Base-by-base conservation (phyloP, 2,113 vertebrate genomes). In the Hylia prasina region DNA sequence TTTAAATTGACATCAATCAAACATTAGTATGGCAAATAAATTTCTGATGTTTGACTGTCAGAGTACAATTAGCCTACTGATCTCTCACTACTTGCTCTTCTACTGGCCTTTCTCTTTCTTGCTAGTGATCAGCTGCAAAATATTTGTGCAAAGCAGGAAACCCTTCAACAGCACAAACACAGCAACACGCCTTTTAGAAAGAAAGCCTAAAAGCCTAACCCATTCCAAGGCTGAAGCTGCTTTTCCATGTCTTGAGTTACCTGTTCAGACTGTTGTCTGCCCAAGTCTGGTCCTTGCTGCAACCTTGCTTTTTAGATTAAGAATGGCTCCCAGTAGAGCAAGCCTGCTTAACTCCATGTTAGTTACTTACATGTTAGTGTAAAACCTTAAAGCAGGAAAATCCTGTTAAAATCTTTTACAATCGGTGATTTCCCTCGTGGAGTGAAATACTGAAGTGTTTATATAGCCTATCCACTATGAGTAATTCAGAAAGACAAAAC, bases 341-440 rank as follows among this genome's bases (percentile, higher is more conserved):
- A 48, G 42, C 20, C 56, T 87, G 51, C 31, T 66, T 28, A 70
- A 45, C 24, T 57, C 14, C 31, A 5, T 7, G 8, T 31, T 75
- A 8, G 3, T 10, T 65, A 44, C 14, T 44, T 54, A 44, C n/a
- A 7, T 5, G 9, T 37, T 79, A 6, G 4, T 6, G 11, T 8
- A 54, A 44, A 71, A 47, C 5, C 11, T 77, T 77, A 31, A 63
- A 92, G 40, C 8, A 66, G 24, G 9, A 71, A 73, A 66, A 51
- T 16, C 11, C 25, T 19, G 10, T 39, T 57, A 39, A 65, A 39
- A 33, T 31, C 8, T 70, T 84, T 48, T 17, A 30, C 25, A 30
- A 40, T 13, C 65, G 27, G 7, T 28, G 3, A 71, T 35, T 79
- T 48, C 30, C 64, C 50, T 66, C 0, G 0, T 0, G 1, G 73